Percentiles rank a stretch among this genome's conserved stretches.
These are phyloP conservation scores for Eriocheir sinensis DNA, from an alignment of 1,140 invertebrate species.

Conservation along the genomic window DNA sequence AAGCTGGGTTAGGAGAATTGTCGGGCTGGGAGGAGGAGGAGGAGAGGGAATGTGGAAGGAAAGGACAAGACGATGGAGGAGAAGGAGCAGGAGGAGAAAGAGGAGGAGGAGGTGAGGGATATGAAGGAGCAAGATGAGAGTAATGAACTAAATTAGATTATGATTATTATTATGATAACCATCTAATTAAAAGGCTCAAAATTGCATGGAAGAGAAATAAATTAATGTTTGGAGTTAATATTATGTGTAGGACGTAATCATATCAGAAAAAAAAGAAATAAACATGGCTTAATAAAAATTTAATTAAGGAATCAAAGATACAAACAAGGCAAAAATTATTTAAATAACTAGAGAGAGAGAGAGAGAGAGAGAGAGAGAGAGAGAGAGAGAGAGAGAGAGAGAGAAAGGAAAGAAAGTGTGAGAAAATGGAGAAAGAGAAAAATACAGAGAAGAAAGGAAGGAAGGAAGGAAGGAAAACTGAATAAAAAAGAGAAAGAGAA, in stretches of 20 bases:
- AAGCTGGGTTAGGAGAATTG: not conserved
- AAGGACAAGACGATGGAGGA: constrained; percentile 2
- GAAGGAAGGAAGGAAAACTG: not conserved
- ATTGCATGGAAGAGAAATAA: not conserved
- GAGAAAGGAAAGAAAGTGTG: not conserved
- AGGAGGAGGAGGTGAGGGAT: not conserved
- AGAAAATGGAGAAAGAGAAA: no score
- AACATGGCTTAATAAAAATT: constrained; percentile 6
- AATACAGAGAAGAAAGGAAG: not conserved
- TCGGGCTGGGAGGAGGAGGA: not conserved
- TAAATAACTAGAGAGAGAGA: constrained; percentile 28
- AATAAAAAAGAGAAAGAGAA: constrained; percentile 5
- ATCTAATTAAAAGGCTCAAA: not conserved
- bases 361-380: constrained; percentile 38
- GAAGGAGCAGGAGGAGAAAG: not conserved
- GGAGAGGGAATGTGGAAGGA: not conserved
- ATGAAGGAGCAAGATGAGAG: constrained; percentile 32
- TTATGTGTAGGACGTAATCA: no score
- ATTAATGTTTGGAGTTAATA: no score
- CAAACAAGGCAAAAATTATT: not conserved
- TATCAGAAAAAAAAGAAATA: no score
- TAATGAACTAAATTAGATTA: constrained; percentile 18
- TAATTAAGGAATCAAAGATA: not conserved
- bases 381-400: not conserved
- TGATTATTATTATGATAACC: constrained; percentile 6